Evolutionary conservation across 2,888 invertebrate genomes (phyloP).

Genomic region (Phania funesta): DNA sequence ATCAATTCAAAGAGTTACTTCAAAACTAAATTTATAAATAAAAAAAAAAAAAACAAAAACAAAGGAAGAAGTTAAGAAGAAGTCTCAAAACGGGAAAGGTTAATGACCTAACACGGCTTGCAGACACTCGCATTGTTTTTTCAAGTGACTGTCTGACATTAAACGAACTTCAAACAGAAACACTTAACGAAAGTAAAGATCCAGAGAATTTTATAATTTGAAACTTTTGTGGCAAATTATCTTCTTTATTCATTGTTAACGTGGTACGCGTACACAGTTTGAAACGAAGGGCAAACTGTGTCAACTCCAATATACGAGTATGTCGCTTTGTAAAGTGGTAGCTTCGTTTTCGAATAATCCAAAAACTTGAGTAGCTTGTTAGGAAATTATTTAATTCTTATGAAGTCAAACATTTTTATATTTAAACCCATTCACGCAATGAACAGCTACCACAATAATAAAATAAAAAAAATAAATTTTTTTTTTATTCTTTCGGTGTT

Average conservation of each 20-base stretch:
- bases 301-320: conserved; percentile 31
- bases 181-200: conserved; percentile 35
- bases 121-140: conserved; percentile 27
- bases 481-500: too few species aligned
- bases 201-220: conserved; percentile 54
- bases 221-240: conserved; percentile 56
- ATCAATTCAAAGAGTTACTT: conserved; percentile 32
- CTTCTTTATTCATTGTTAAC: conserved; percentile 31
- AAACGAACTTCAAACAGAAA: conserved; percentile 29
- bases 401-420: background rate
- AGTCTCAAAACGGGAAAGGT: conserved; percentile 32
- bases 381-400: background rate
- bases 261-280: background rate
- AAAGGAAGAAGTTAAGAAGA: conserved; percentile 41
- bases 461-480: too few species aligned
- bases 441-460: too few species aligned
- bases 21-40: conserved; percentile 9
- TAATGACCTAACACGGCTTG: conserved; percentile 43
- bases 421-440: background rate
- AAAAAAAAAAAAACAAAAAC: conserved; percentile 10
- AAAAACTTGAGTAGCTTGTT: background rate
- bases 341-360: background rate
- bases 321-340: background rate
- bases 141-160: conserved; percentile 22
- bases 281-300: conserved; percentile 12